These are phyloP conservation scores for Drosophila pallidifrons DNA, from an alignment of 1,140 invertebrate genomes.

Conservation along the genomic window DNA sequence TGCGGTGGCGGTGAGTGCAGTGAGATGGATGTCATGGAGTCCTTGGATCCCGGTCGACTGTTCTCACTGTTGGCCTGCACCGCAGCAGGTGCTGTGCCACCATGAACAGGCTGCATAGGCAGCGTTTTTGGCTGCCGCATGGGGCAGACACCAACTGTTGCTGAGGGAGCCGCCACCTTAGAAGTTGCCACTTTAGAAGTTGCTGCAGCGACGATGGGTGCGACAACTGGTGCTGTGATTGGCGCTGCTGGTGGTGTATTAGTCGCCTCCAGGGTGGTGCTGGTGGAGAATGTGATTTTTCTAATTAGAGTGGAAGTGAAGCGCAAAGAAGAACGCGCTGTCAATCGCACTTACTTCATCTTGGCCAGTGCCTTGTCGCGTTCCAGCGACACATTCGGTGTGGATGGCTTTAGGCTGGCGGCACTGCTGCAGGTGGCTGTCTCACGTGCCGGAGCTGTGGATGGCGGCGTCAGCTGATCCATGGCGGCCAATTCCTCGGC, in stretches of 20 bases:
- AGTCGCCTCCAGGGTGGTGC: constrained; percentile 56
- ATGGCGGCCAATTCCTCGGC: constrained; percentile 80
- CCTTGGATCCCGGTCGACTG: constrained; percentile 58
- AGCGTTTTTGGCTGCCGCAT: constrained; percentile 34
- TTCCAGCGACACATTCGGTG: constrained; percentile 63
- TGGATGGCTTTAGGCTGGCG: constrained; percentile 39
- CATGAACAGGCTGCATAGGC: not conserved
- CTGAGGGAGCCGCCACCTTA: not conserved
- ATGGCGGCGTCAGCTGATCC: constrained; percentile 77
- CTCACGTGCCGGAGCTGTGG: constrained; percentile 76
- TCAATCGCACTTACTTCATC: constrained; percentile 57
- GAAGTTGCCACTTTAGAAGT: constrained; percentile 3
- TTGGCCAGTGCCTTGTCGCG: constrained; percentile 53
- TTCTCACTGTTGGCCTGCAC: constrained; percentile 45
- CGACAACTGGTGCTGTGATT: constrained; percentile 1
- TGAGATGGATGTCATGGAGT: constrained; percentile 73
- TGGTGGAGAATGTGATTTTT: constrained; percentile 81
- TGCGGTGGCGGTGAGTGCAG: constrained; percentile 74
- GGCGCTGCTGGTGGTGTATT: constrained; percentile 18
- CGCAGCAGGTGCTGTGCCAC: constrained; percentile 24
- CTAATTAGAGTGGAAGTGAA: constrained; percentile 58
- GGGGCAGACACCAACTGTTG: constrained; percentile 38
- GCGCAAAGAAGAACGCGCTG: not conserved
- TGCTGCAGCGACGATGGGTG: not conserved
- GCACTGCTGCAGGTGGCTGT: constrained; percentile 65